Evolutionary conservation across 2,888 invertebrate species (phyloP), one percentile per base, ranked within the genome.

Genomic region (Teleogryllus oceanicus): DNA sequence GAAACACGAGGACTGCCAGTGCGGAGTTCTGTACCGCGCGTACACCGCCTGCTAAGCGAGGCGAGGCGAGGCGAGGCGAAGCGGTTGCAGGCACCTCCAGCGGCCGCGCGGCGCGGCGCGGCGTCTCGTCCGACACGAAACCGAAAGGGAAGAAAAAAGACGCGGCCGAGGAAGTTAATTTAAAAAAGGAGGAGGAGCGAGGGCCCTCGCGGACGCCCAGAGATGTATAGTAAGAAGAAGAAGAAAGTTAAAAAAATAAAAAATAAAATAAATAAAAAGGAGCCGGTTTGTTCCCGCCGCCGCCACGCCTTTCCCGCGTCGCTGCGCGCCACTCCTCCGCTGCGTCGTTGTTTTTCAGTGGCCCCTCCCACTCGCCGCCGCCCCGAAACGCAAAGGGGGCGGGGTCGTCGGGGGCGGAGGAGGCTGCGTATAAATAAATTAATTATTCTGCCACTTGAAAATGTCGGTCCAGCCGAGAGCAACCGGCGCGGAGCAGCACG

Each of bases 221-320:
- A 62, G 13, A n/a, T 62, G n/a, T n/a, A 62, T 62, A 62, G 62
- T n/a, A 62, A 62, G 62, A 62, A 62, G 62, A 62, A 62, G 62
- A 62, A 62, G 62, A 62, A 62, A n/a, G 62, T n/a, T 13, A 62
- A 62, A n/a, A 62, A 13, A 18, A n/a, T 18, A n/a, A 13, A 18
- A n/a, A 62, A n/a, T n/a, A n/a, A 18, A 51, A n/a, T n/a, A n/a
- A 62, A 18, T 13, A n/a, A 62, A n/a, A n/a, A 62, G n/a, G 62
- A 62, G 62, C 62, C 62, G 62, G 62, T 62, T 62, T 62, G 62
- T 62, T 62, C 5, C 16, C 62, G 62, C 13, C n/a, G 62, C 37
- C 37, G 37, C 37, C 37, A 37, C 37, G 37, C 37, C 37, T 62
- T 62, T n/a, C 62, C 62, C 62, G 62, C 62, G 16, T 62, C 62